These are phyloP conservation scores for Portunus trituberculatus DNA, from an alignment of 1,140 invertebrate genomes.

Conservation along the genomic window DNA sequence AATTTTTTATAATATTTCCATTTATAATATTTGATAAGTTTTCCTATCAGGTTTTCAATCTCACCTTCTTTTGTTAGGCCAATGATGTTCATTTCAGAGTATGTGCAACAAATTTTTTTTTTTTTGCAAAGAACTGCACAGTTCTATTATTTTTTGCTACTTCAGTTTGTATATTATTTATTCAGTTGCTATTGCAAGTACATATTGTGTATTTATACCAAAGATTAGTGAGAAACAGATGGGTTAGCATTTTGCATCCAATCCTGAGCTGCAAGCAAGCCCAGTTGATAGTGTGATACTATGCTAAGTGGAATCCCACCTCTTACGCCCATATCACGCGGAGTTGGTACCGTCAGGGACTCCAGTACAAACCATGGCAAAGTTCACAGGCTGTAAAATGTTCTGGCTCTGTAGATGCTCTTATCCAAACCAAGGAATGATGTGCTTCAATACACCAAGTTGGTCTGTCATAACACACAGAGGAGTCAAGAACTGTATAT, in stretches of 20 bases:
- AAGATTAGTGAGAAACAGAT: conserved; percentile 76
- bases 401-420: conserved; percentile 55
- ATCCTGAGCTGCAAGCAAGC: conserved; percentile 72
- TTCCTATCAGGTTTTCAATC: conserved; percentile 59
- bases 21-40: conserved; percentile 58
- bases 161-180: conserved; percentile 75
- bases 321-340: conserved; percentile 75
- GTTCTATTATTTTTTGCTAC: conserved; percentile 70
- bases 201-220: conserved; percentile 75
- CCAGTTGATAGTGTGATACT: conserved; percentile 75
- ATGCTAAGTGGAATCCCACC: conserved; percentile 76
- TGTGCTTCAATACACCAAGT: conserved; percentile 44
- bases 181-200: conserved; percentile 73
- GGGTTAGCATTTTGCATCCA: conserved; percentile 72
- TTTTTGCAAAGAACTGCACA: conserved; percentile 56
- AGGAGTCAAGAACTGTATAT: background rate
- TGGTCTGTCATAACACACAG: conserved; percentile 60
- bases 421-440: conserved; percentile 46
- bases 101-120: conserved; percentile 59
- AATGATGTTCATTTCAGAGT: conserved; percentile 64
- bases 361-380: conserved; percentile 74
- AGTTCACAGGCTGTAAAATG: conserved; percentile 54
- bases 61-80: conserved; percentile 54
- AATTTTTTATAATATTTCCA: conserved; percentile 35
- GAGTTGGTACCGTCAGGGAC: conserved; percentile 75